Evolutionary conservation across 2,113 vertebrate genomes (phyloP).

Genomic region (Paradoxurus hermaphroditus): DNA sequence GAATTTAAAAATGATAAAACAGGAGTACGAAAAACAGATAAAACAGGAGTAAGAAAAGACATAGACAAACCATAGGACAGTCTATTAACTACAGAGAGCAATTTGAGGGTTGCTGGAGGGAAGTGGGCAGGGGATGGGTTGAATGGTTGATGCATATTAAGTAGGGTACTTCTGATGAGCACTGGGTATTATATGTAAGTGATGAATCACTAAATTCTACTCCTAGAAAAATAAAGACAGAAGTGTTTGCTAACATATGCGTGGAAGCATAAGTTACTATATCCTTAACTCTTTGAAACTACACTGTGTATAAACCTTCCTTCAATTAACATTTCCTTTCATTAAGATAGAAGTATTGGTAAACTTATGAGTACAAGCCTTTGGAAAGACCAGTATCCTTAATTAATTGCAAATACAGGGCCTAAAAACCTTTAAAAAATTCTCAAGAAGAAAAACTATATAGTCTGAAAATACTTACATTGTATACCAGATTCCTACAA

Average conservation of each 20-base stretch:
- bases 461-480: background rate
- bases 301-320: background rate
- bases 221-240: background rate
- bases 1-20: background rate
- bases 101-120: background rate
- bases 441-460: background rate
- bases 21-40: background rate
- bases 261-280: background rate
- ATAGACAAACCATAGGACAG: background rate
- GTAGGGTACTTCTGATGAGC: background rate
- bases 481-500: background rate
- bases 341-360: background rate
- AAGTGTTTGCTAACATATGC: background rate
- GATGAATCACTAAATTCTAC: background rate
- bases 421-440: background rate
- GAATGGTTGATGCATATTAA: background rate
- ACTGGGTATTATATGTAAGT: background rate
- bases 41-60: background rate
- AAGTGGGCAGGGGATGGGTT: background rate
- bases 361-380: background rate
- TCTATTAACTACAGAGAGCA: background rate
- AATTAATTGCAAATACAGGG: background rate
- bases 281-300: background rate
- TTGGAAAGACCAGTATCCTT: background rate
- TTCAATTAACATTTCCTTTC: background rate